Evolutionary conservation across 2,113 vertebrate species (phyloP), one percentile per base, ranked within the genome.

Genomic region (Erythrolamprus reginae): DNA sequence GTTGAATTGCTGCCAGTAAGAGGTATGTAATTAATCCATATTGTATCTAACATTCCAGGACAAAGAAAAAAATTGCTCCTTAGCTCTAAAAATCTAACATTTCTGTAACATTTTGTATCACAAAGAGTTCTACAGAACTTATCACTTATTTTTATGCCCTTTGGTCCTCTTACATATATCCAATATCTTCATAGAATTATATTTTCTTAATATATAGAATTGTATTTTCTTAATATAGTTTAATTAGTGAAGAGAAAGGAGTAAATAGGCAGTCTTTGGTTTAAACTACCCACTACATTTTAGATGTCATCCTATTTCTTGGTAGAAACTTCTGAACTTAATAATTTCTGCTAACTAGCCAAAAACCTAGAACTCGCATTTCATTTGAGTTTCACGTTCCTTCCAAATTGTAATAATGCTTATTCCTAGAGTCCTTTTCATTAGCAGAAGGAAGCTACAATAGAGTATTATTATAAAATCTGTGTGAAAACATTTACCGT

Each of bases 341-440:
- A 94, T 87, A 42, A 70, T 84, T 84, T 52, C 83, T 89, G 82
- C n/a, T 28, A 56, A 91, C 92, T 17, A 93, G 55, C 86, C 0
- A 0, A 93, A 94, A 94, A 94, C 50, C 70, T 90, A 58, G 84
- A 93, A 91, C 24, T 56, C 84, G 24, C 56, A 94, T 94, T 86
- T 87, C 90, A 53, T 85, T 56, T 94, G 93, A 95, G 89, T 95
- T 1, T 0, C 70, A 90, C 82, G 93, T 94, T 92, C 92, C 95
- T 95, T 94, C 89, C 90, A 94, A 91, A 77, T 90, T 94, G 56
- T 47, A n/a, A 21, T 26, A 93, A 93, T 70, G 86, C 82, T 94
- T 91, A 85, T 91, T 92, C 90, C 90, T 91, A 90, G 84, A 95
- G 92, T 88, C 52, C 51, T 88, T 70, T 21, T 88, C 23, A 9